Evolutionary conservation across 1,140 invertebrate species (phyloP), one percentile per base, ranked within the genome.

Genomic region (Drosophila arawakana): DNA sequence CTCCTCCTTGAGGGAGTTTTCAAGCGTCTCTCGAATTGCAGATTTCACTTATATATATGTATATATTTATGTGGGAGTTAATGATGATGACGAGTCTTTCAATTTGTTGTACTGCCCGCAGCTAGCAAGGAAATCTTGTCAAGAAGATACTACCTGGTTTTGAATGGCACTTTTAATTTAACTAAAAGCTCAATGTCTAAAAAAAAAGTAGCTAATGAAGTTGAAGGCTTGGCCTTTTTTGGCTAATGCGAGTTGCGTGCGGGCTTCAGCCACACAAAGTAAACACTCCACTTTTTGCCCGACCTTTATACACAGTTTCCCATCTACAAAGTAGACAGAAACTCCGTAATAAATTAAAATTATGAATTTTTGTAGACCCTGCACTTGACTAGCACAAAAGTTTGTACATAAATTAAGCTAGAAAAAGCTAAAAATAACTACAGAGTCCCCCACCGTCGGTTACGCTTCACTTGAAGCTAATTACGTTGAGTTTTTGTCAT

Each of bases 171-270:
- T 86, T 86, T 82, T 86, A 86, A 86, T 86, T 86, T 80, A 58
- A 68, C 76, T 86, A 86, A 86, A 83, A 86, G 82, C 71, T 60
- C 76, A 30, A 30, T 30, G 44, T 13, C 15, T 5, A 30, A 30
- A 30, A 30, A 25, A 30, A 30, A 25, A 10, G 18, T 21, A 50
- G 54, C 39, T 61, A 63, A 71, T 63, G 52, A 71, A 75, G 66
- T 41, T 57, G 67, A 43, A 71, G 81, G 78, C 78, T 73, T 78
- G 52, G 65, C 73, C 30, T 18, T 13, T 55, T 11, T 55, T 55
- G 2, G 41, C 67, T 81, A 81, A 81, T 80, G 62, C 61, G 70
- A 35, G 65, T 85, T 85, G 81, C 81, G 81, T 85, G 81, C 73
- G 63, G 67, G 66, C 66, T 54, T 7, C 49, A 7, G 9, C 3